A percentile compares a stretch with the other conserved stretches of the same genome.
Conservation (phyloP, 2,113 vertebrate genomes). For the Glaucomys volans region DNA sequence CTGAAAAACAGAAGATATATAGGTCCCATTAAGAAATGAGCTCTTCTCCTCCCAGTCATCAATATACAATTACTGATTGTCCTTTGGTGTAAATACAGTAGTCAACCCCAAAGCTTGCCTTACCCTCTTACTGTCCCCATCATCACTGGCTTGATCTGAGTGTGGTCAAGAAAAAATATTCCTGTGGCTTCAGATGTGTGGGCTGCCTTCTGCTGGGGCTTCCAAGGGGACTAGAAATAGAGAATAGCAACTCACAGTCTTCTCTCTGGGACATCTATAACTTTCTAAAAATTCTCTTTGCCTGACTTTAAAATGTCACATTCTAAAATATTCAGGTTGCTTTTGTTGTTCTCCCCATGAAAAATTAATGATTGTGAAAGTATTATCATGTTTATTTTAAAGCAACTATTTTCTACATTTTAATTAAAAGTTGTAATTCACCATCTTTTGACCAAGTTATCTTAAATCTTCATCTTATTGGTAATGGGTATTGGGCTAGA, state of each 20-base stretch:
- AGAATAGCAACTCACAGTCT: not conserved
- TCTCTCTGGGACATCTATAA: conserved; percentile 43
- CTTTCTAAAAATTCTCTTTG: conserved; percentile 71
- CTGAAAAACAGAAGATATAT: not conserved
- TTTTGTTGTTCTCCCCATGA: conserved; percentile 81
- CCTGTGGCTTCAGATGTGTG: not conserved
- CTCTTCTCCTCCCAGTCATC: not conserved
- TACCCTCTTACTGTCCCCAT: not conserved
- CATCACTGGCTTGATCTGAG: not conserved
- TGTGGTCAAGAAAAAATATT: not conserved
- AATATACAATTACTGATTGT: not conserved
- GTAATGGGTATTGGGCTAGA: conserved; percentile 84
- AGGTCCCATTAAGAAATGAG: conserved; percentile 16
- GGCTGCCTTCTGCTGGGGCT: not conserved
- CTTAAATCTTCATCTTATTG: conserved; percentile 89
- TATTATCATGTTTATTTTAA: conserved; percentile 88
- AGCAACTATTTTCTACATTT: conserved; percentile 85
- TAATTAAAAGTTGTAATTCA: conserved; percentile 91
- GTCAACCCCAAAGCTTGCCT: not conserved
- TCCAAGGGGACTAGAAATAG: not conserved
- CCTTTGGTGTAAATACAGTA: not conserved
- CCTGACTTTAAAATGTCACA: conserved; percentile 65
- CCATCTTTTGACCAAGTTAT: conserved; percentile 86
- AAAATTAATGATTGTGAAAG: conserved; percentile 85
- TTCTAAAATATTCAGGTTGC: conserved; percentile 84